A percentile compares a stretch with the other conserved stretches of the same genome.
Conservation (phyloP, 1,140 invertebrate genomes). For the Lordiphosa clarofinis region DNA sequence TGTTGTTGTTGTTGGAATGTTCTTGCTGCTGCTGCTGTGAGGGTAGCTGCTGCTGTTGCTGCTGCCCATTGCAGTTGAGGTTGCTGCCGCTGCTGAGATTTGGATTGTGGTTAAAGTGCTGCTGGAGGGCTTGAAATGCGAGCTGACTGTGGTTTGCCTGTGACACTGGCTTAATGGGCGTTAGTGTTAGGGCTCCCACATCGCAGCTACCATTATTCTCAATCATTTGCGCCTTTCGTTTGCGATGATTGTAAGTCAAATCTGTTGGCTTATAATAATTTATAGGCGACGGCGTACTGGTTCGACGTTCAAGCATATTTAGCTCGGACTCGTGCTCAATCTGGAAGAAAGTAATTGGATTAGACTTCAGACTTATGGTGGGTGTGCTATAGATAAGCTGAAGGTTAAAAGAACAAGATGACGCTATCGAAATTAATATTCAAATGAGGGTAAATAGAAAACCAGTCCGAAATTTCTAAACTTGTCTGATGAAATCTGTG, state of each 20-base stretch:
- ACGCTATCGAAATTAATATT: not conserved
- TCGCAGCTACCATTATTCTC: slow-evolving; percentile 32
- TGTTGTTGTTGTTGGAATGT: slow-evolving; percentile 62
- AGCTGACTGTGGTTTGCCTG: slow-evolving; percentile 69
- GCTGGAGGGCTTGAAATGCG: slow-evolving; percentile 64
- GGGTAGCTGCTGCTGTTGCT: slow-evolving; percentile 16
- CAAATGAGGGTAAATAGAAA: not conserved
- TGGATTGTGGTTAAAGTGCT: slow-evolving; percentile 65
- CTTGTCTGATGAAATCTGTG: slow-evolving; percentile 36
- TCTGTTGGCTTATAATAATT: slow-evolving; percentile 66
- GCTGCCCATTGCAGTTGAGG: slow-evolving; percentile 32
- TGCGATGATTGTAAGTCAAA: slow-evolving; percentile 61
- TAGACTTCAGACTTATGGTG: too few relatives aligned
- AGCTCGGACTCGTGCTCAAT: slow-evolving; percentile 71
- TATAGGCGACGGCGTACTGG: slow-evolving; percentile 58
- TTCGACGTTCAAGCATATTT: slow-evolving; percentile 62
- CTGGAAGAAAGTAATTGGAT: slow-evolving; percentile 23
- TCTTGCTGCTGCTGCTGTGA: slow-evolving; percentile 33
- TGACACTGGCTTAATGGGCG: slow-evolving; percentile 50
- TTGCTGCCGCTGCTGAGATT: slow-evolving; percentile 30
- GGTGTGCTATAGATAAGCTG: not conserved
- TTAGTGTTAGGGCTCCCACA: slow-evolving; percentile 62
- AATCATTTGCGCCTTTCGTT: slow-evolving; percentile 58
- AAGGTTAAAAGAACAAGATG: not conserved
- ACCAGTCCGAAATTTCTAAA: slow-evolving; percentile 11